Evolutionary conservation across 1,140 invertebrate species (phyloP).

Genomic region (Aphis gossypii): DNA sequence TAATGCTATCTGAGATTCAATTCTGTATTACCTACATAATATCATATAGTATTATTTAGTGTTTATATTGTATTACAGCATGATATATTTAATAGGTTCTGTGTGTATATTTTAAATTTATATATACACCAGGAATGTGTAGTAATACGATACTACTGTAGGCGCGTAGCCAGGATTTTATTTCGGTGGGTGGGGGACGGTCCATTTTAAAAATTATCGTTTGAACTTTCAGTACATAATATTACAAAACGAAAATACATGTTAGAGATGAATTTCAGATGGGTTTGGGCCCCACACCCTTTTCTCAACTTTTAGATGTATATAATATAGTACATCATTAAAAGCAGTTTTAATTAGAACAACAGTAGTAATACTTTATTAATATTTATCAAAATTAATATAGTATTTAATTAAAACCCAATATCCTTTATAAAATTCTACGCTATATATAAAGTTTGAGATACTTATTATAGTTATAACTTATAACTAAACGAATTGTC

Average conservation of each 20-base stretch:
- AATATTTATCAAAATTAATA: neutral
- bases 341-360: neutral
- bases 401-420: neutral
- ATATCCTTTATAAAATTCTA: neutral
- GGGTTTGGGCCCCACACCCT: neutral
- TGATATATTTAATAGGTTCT: no score
- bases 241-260: neutral
- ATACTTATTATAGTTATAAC: neutral
- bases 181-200: neutral
- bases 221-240: neutral
- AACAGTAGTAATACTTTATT: neutral
- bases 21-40: neutral
- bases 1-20: neutral
- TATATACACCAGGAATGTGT: neutral
- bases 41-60: neutral
- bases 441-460: neutral
- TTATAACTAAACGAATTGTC: neutral
- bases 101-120: neutral
- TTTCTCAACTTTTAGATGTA: neutral
- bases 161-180: neutral
- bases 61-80: neutral
- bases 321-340: neutral
- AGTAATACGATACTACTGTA: neutral
- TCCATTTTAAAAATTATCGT: neutral
- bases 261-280: neutral